Evolutionary conservation across 2,113 vertebrate genomes (phyloP), one percentile per base, ranked within the genome.

Genomic region (Ondatra zibethicus): DNA sequence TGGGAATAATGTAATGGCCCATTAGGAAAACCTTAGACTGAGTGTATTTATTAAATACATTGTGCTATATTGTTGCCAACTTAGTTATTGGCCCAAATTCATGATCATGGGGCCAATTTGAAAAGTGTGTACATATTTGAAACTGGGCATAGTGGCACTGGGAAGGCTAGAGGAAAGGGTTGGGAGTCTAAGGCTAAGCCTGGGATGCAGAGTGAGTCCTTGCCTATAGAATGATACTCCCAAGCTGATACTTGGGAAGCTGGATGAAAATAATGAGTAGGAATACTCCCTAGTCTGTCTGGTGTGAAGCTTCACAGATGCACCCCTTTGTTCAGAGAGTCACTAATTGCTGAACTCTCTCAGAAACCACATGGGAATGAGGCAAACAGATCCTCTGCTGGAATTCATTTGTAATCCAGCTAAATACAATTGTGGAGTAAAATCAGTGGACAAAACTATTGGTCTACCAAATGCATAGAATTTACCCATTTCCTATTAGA

Each of bases 301-400:
- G 31, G n/a, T 19, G 17, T 75, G 42, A 39, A 84, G 58, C 63
- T 73, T 94, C 52, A 45, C 10, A 36, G 61, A 68, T 63, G 16
- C 80, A 90, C 45, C 76, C 91, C 82, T 96, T 78, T 96, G 73
- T 91, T 94, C 68, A 58, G 78, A 80, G 86, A 88, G 27, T 84
- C 85, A 58, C 52, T 77, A 65, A 86, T 78, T 96, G 70, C 58
- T 63, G 88, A 92, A 73, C 65, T 81, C 77, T 91, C 91, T 55
- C 39, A 81, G 92, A 88, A 94, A 68, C 36, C 93, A 72, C 70
- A 73, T 61, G 55, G 68, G 82, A 89, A 33, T 94, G 75, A 87
- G 12, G 63, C n/a, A 76, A 75, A 76, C 72, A 87, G 29, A n/a
- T 73, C 66, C 77, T 94, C 81, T 84, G 66, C 68, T 93, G 58